Conservation (phyloP, 2,888 invertebrate genomes). For the Pammene fasciana region DNA sequence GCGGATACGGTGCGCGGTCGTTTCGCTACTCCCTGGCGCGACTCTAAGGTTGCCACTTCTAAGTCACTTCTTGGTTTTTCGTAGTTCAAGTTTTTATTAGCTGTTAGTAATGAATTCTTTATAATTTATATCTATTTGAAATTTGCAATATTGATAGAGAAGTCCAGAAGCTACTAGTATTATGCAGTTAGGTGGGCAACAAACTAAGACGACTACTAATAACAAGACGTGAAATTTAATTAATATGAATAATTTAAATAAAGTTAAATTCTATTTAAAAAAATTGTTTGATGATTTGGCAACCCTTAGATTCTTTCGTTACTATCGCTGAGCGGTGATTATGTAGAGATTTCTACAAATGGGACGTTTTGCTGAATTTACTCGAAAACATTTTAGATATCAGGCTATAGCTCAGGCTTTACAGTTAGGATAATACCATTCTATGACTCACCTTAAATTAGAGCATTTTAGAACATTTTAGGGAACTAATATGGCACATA, state of each 20-base stretch:
- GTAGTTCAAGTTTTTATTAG: background rate
- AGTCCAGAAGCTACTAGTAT: too few relatives aligned
- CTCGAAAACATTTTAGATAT: conserved; percentile 35
- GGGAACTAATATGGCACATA: too few relatives aligned
- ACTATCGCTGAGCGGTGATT: conserved; percentile 26
- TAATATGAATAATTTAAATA: too few relatives aligned
- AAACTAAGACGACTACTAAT: too few relatives aligned
- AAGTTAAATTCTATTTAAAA: too few relatives aligned
- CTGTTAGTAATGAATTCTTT: too few relatives aligned
- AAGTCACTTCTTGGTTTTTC: background rate
- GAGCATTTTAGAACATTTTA: background rate
- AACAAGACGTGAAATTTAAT: too few relatives aligned
- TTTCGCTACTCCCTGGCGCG: background rate
- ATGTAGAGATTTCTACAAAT: conserved; percentile 35
- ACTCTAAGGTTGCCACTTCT: conserved; percentile 24
- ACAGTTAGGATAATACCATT: conserved; percentile 5
- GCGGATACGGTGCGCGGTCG: conserved; percentile 19
- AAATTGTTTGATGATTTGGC: background rate
- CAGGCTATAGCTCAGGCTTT: conserved; percentile 14
- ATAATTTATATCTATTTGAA: too few relatives aligned
- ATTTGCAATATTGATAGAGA: too few relatives aligned
- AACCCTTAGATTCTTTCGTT: conserved; percentile 14
- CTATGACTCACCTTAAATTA: background rate
- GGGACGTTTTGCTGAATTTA: conserved; percentile 31
- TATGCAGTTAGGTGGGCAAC: too few relatives aligned